Conservation (phyloP, 2,888 invertebrate species). For the Crocallis elinguaria region DNA sequence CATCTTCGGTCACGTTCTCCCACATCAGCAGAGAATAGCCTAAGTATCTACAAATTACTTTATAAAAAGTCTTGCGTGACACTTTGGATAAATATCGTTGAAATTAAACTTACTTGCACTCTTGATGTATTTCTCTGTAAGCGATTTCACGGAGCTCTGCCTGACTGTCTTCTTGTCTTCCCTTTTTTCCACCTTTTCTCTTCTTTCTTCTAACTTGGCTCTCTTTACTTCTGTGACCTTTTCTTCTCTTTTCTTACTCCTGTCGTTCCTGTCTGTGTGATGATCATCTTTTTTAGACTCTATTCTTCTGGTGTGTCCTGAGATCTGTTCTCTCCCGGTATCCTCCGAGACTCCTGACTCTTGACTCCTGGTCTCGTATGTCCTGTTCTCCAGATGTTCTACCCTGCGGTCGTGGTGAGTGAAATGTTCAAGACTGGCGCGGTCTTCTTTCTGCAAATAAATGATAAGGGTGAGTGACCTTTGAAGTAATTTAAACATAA, state of each 20-base stretch:
- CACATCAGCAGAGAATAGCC: no score
- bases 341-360: conserved; percentile 43
- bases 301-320: conserved; percentile 27
- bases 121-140: conserved; percentile 92
- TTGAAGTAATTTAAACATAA: not conserved
- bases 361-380: conserved; percentile 49
- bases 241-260: conserved; percentile 28
- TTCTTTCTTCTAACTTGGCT: conserved; percentile 42
- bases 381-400: conserved; percentile 37
- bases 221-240: conserved; percentile 46
- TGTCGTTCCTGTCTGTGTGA: conserved; percentile 12
- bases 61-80: no score
- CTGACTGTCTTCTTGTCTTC: conserved; percentile 81
- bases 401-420: conserved; percentile 64
- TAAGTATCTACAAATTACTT: no score
- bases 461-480: not conserved
- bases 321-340: conserved; percentile 32
- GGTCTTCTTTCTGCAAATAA: conserved; percentile 66
- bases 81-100: not conserved
- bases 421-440: conserved; percentile 72
- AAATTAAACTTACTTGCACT: conserved; percentile 78
- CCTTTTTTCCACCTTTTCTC: conserved; percentile 51
- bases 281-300: conserved; percentile 18
- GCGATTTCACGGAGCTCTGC: conserved; percentile 90
- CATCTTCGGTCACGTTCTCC: no score